phyloP scores from a whole-genome alignment of 2,888 invertebrate species.

The Rhagophthalmus giganteus region DNA sequence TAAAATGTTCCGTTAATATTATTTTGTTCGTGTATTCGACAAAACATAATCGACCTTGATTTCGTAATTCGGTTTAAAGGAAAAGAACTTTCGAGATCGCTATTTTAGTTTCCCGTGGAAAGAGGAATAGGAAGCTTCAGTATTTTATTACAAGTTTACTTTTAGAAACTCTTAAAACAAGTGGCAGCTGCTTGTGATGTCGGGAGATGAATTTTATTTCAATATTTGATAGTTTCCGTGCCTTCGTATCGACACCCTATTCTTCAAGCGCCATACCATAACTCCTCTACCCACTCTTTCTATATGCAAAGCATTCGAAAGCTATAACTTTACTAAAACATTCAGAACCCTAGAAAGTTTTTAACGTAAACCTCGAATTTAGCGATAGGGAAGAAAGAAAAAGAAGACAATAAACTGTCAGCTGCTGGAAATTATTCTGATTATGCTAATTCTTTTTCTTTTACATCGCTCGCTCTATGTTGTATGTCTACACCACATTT shows the following conservation, averaged over 20 bases:
- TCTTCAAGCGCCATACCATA: constrained; percentile 36
- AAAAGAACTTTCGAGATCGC: no score
- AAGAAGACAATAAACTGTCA: constrained; percentile 63
- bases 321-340: constrained; percentile 56
- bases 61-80: neutral
- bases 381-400: constrained; percentile 52
- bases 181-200: constrained; percentile 58
- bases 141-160: constrained; percentile 57
- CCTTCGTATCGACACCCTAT: constrained; percentile 45
- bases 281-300: constrained; percentile 44
- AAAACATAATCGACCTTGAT: neutral
- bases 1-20: no score
- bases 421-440: constrained; percentile 66
- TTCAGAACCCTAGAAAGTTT: constrained; percentile 56
- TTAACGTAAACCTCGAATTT: constrained; percentile 44
- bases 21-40: no score
- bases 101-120: no score
- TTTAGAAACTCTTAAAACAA: constrained; percentile 58
- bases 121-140: constrained; percentile 1
- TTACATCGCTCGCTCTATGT: constrained; percentile 47
- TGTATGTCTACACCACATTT: constrained; percentile 50
- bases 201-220: constrained; percentile 59
- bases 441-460: constrained; percentile 65
- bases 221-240: constrained; percentile 58
- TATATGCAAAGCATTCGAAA: constrained; percentile 56